Percentiles rank a stretch among this genome's conserved stretches.
These are phyloP conservation scores for Paguma larvata DNA, from an alignment of 2,797 vertebrate species.

Conservation along the genomic window DNA sequence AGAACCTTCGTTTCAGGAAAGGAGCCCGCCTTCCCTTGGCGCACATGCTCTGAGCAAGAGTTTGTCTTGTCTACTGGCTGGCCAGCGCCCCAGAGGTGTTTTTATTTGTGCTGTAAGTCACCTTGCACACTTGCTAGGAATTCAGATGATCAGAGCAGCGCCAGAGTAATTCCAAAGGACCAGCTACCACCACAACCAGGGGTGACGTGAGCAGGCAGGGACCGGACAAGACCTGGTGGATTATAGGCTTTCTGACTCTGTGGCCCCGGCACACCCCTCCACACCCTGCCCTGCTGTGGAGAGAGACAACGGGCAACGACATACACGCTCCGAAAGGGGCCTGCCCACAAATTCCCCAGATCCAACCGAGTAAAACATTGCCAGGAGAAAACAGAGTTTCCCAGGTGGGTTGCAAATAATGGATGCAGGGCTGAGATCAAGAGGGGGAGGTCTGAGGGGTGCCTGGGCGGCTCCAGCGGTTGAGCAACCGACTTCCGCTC, in stretches of 20 bases:
- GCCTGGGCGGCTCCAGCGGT: no score
- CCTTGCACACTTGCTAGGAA: neutral
- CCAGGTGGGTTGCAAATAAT: neutral
- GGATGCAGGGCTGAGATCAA: no score
- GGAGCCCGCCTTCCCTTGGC: neutral
- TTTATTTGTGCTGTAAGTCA: neutral
- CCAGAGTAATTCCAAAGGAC: neutral
- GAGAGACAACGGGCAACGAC: accelerated
- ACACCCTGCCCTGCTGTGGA: neutral
- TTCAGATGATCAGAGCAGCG: neutral
- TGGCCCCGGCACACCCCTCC: neutral
- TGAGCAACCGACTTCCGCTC: no score
- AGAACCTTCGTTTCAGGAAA: neutral
- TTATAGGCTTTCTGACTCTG: neutral
- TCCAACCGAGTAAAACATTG: neutral
- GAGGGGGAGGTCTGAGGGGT: neutral
- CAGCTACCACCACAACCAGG: accelerated
- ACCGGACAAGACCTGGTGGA: no score
- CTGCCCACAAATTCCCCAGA: neutral
- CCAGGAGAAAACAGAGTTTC: neutral
- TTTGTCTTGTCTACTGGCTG: accelerated
- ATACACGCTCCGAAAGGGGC: neutral
- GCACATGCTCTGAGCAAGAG: accelerated
- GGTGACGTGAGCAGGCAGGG: no score
- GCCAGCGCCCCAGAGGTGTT: neutral